These are phyloP conservation scores for Eupithecia pulchellata DNA, from an alignment of 2,888 invertebrate genomes.

Conservation along the genomic window DNA sequence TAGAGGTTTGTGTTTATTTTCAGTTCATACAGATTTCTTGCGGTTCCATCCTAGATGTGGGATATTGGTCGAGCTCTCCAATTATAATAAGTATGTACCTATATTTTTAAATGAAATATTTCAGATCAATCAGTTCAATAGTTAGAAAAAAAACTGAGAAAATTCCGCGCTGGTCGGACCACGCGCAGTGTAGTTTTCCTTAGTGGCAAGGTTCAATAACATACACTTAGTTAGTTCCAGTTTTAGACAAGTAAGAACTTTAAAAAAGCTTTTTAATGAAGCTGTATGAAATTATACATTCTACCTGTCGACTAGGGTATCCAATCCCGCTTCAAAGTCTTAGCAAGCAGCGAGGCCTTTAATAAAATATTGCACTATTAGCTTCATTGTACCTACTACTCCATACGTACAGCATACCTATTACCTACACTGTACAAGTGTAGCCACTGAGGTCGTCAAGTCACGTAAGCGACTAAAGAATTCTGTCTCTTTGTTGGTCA, in stretches of 20 bases:
- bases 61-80: slow-evolving; percentile 93
- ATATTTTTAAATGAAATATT: neutral
- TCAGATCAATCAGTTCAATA: neutral
- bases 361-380: no score
- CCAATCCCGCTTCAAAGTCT: no score
- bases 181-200: neutral
- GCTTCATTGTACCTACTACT: no score
- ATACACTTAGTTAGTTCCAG: neutral
- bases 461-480: no score
- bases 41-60: slow-evolving; percentile 96
- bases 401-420: no score
- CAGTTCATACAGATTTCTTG: slow-evolving; percentile 86
- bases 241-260: neutral
- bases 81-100: slow-evolving; percentile 85
- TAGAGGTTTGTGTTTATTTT: slow-evolving; percentile 21
- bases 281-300: neutral
- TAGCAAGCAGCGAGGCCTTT: no score
- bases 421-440: no score
- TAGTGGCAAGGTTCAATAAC: neutral
- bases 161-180: no score
- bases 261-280: no score
- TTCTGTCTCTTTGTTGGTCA: slow-evolving; percentile 45
- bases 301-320: no score
- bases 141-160: neutral
- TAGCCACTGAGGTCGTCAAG: no score